These are phyloP conservation scores for Temnothorax ravouxi DNA, from an alignment of 2,888 invertebrate genomes.

Conservation along the genomic window DNA sequence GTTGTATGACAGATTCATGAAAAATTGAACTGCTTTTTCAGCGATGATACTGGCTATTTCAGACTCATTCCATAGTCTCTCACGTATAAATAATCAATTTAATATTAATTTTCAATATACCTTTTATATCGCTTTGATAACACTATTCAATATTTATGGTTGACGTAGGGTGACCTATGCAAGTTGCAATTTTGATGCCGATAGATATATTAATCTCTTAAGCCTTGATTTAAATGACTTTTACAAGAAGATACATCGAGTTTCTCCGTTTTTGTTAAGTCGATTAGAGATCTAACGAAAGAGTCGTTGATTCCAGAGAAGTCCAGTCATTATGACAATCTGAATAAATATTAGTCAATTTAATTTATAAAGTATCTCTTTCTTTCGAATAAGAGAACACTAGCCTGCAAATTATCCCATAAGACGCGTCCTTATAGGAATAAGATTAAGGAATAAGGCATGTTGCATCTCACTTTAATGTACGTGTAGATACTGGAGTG, in stretches of 20 bases:
- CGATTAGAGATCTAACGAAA: neutral
- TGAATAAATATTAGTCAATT: neutral
- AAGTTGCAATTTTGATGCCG: no score
- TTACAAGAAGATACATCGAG: neutral
- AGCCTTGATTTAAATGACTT: neutral
- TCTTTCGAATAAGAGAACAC: neutral
- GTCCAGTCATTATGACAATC: neutral
- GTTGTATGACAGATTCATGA: neutral
- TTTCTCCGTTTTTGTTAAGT: neutral
- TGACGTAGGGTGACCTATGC: no score
- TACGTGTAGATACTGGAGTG: no score
- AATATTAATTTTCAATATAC: neutral
- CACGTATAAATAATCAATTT: neutral
- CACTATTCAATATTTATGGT: neutral
- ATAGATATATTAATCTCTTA: no score
- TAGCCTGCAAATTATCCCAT: neutral
- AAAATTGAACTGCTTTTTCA: constrained; percentile 3
- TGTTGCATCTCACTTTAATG: no score
- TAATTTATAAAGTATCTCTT: neutral
- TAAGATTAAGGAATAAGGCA: no score
- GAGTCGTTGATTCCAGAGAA: neutral
- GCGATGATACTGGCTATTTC: neutral
- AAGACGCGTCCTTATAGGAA: neutral
- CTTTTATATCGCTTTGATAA: neutral
- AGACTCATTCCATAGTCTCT: neutral